Evolutionary conservation across 2,888 invertebrate species (phyloP), one percentile per base, ranked within the genome.

Genomic region (Sialis lutaria): DNA sequence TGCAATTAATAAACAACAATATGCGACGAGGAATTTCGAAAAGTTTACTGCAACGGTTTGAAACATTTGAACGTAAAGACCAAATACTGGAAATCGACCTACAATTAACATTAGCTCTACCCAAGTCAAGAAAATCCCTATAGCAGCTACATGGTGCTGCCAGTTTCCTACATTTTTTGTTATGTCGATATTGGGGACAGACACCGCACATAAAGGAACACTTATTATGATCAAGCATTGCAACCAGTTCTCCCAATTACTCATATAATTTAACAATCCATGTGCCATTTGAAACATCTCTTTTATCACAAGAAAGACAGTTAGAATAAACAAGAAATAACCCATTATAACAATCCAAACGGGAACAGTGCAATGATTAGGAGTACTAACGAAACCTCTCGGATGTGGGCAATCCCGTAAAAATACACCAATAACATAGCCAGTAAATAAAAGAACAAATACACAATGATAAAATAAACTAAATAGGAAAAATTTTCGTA

Each of bases 41-140:
- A 89, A 88, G 59, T 89, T 88, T 1, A 84, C 72, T 1, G 87
- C 79, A 47, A 88, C 85, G 56, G 81, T 83, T 1, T 85, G 84
- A 60, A 88, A 87, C 86, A 89, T 88, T 65, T 88, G 87, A 22
- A 89, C 81, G 59, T 88, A 88, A 3, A 88, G 67, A 1, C 88
- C 88, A 55, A 88, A 88, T 53, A 82, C 82, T 34, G 88, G 89
- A 63, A 89, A 88, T 48, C 88, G 69, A 22, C 87, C 88, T 10
- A 89, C 79, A 31, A 88, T 75, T 75, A 87, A 81, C 84, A 89
- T 85, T 10, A 87, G 64, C 59, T 89, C 86, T 6, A 86, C 61
- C 88, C 88, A 89, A 37, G 83, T 79, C 45, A 87, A 66, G 50
- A 88, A 77, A 56, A 88, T 79, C 1, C 84, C 82, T 10, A 84